Evolutionary conservation across 2,113 vertebrate species (phyloP).

Genomic region (Leucopternis melanops): DNA sequence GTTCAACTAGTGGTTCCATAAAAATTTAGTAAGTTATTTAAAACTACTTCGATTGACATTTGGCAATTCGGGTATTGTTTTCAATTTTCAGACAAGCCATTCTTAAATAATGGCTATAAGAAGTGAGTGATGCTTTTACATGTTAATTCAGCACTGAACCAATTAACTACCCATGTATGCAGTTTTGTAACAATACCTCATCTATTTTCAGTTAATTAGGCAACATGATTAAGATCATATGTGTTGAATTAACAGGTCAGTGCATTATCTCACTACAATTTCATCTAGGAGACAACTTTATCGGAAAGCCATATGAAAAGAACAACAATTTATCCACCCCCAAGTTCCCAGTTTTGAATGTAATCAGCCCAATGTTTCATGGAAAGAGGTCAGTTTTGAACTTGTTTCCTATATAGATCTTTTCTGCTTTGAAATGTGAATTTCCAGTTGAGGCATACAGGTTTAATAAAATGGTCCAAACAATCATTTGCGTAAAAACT

Average conservation of each 20-base stretch:
- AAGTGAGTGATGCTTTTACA: background rate
- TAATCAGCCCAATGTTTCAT: background rate
- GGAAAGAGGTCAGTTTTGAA: background rate
- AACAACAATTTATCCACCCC: background rate
- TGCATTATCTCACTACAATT: background rate
- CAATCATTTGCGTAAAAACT: background rate
- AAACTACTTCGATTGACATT: background rate
- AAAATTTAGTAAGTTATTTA: background rate
- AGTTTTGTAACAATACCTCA: background rate
- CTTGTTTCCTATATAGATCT: background rate
- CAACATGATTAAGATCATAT: background rate
- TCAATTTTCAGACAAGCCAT: background rate
- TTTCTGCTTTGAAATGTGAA: background rate
- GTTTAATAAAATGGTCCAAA: background rate
- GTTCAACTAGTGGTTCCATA: background rate
- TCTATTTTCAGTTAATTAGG: slow-evolving; percentile 22
- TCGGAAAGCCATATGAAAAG: background rate
- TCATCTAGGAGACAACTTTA: background rate
- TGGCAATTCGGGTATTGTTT: background rate
- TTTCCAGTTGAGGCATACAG: background rate
- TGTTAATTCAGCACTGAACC: background rate
- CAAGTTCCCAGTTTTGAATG: background rate
- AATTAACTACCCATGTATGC: background rate
- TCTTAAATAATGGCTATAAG: slow-evolving; percentile 2
- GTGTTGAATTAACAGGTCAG: slow-evolving; percentile 3